phyloP scores from a whole-genome alignment of 2,797 vertebrate species.

The Taeniopygia guttata region DNA sequence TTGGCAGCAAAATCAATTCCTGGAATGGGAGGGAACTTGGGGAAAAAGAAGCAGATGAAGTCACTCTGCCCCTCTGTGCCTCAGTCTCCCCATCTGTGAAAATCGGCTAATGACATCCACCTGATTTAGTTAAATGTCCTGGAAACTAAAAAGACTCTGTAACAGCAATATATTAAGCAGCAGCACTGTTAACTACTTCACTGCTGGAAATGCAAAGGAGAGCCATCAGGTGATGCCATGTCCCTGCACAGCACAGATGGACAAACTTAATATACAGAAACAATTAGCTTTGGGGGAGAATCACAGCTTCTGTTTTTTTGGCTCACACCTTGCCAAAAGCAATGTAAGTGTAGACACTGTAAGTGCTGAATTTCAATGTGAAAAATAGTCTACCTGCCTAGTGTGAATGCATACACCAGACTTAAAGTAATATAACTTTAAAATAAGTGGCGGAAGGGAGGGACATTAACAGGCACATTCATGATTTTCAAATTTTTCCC shows the following conservation, averaged over 20 bases:
- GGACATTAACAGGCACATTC: neutral
- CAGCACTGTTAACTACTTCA: slow-evolving; percentile 42
- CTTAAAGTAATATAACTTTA: neutral
- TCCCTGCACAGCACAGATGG: slow-evolving; percentile 34
- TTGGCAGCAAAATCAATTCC: neutral
- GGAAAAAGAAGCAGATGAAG: slow-evolving; percentile 4
- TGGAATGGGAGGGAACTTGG: neutral
- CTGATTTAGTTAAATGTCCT: slow-evolving; percentile 45
- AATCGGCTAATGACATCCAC: slow-evolving; percentile 36
- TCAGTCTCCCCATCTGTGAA: slow-evolving; percentile 64
- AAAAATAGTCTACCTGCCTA: slow-evolving; percentile 3
- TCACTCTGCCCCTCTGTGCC: slow-evolving; percentile 28
- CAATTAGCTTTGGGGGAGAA: slow-evolving; percentile 23
- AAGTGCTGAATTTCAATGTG: neutral
- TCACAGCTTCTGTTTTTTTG: neutral
- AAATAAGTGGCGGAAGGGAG: neutral
- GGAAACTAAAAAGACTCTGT: slow-evolving; percentile 25
- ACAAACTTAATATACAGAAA: slow-evolving; percentile 36
- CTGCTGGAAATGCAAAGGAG: neutral
- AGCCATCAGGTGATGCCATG: neutral
- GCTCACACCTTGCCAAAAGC: slow-evolving; percentile 24
- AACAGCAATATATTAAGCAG: slow-evolving; percentile 14
- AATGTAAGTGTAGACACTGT: neutral
- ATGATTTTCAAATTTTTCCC: neutral
- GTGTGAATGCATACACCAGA: neutral